Conservation (phyloP, 2,888 invertebrate genomes). For the Lobophora halterata region DNA sequence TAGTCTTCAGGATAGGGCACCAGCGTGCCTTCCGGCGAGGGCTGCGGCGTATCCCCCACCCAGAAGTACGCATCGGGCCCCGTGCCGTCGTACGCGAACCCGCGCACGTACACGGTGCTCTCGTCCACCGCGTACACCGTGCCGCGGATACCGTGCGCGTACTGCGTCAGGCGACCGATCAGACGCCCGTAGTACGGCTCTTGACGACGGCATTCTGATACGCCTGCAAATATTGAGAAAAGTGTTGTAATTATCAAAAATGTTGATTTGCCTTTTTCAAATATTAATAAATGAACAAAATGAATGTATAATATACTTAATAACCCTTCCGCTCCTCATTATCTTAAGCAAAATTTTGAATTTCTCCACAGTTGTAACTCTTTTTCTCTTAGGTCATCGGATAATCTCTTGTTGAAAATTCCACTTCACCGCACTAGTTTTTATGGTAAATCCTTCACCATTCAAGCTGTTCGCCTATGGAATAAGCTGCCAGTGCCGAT, state of each 20-base stretch:
- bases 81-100: constrained; percentile 93
- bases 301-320: too few relatives aligned
- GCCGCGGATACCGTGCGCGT: constrained; percentile 90
- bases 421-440: too few relatives aligned
- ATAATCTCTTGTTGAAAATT: too few relatives aligned
- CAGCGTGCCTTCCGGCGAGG: constrained; percentile 90
- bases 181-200: constrained; percentile 89
- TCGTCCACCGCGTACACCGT: constrained; percentile 94
- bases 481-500: too few relatives aligned
- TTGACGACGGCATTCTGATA: constrained; percentile 44
- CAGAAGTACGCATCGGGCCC: constrained; percentile 95
- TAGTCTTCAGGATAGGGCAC: constrained; percentile 94
- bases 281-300: too few relatives aligned
- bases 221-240: constrained; percentile 37
- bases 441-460: too few relatives aligned
- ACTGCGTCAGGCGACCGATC: constrained; percentile 87
- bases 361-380: too few relatives aligned
- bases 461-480: too few relatives aligned
- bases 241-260: neutral
- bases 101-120: constrained; percentile 90
- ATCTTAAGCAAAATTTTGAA: too few relatives aligned
- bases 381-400: too few relatives aligned
- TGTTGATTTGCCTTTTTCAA: too few relatives aligned
- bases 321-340: too few relatives aligned
- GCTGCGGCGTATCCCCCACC: constrained; percentile 90